These are phyloP conservation scores for Chelonia mydas DNA, from an alignment of 2,797 vertebrate species.

Conservation along the genomic window DNA sequence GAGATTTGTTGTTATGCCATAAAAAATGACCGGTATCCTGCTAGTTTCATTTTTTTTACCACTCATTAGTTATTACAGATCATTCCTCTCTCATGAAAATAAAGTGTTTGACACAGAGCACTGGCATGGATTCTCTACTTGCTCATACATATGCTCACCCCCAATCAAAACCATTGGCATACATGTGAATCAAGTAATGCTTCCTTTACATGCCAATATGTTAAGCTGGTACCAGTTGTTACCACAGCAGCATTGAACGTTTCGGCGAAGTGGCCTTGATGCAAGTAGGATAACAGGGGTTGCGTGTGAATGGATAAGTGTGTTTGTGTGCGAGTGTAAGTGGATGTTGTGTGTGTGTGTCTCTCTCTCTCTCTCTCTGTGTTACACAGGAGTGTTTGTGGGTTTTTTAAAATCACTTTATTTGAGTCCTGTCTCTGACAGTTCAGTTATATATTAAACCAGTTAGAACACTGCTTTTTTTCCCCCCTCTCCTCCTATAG, in stretches of 20 bases:
- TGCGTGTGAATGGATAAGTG: slow-evolving; percentile 43
- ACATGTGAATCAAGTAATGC: slow-evolving; percentile 55
- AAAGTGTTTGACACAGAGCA: neutral
- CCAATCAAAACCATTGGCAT: neutral
- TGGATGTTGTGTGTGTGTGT: neutral
- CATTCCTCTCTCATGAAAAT: slow-evolving; percentile 17
- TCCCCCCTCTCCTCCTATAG: slow-evolving; percentile 65
- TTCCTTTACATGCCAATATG: slow-evolving; percentile 70
- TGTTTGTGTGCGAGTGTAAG: neutral
- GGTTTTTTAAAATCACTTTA: slow-evolving; percentile 45
- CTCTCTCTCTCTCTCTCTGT: slow-evolving; percentile 12
- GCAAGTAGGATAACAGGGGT: slow-evolving; percentile 63
- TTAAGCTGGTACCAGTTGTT: slow-evolving; percentile 75
- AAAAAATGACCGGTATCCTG: neutral
- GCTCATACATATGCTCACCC: neutral
- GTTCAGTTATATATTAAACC: slow-evolving; percentile 68
- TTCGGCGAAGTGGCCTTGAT: slow-evolving; percentile 51
- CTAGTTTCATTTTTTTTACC: neutral
- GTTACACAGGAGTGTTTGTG: slow-evolving; percentile 19
- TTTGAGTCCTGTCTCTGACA: slow-evolving; percentile 62
- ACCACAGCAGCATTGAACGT: slow-evolving; percentile 63
- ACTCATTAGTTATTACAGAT: slow-evolving; percentile 20
- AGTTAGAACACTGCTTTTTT: slow-evolving; percentile 71
- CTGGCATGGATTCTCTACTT: slow-evolving; percentile 24
- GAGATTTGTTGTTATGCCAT: slow-evolving; percentile 52